These are phyloP conservation scores for Muscidifurax raptorellus DNA, from an alignment of 1,140 invertebrate species.

Conservation along the genomic window DNA sequence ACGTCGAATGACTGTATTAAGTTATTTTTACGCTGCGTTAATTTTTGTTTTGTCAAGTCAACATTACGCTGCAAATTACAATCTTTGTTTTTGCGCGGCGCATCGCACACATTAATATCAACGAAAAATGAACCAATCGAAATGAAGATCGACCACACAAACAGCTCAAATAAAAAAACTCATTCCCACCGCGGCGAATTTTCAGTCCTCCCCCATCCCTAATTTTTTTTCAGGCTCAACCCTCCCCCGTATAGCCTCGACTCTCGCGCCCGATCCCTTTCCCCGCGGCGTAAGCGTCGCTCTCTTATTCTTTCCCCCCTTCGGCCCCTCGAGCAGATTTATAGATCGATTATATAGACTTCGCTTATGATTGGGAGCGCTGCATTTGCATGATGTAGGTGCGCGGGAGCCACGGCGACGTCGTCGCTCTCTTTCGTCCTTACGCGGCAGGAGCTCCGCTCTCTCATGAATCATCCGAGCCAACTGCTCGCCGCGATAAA, in stretches of 20 bases:
- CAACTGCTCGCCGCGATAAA: conserved; percentile 74
- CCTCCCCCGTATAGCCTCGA: not conserved
- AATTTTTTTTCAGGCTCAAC: not conserved
- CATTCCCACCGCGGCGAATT: not conserved
- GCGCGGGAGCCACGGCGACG: conserved; percentile 35
- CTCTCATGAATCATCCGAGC: conserved; percentile 71
- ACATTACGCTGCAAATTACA: too few relatives aligned
- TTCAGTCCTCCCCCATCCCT: not conserved
- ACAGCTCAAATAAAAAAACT: too few relatives aligned
- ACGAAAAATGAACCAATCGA: too few relatives aligned
- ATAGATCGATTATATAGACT: conserved; percentile 77
- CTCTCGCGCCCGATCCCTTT: not conserved
- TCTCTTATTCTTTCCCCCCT: conserved; percentile 8
- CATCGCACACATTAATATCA: too few relatives aligned
- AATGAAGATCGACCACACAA: too few relatives aligned
- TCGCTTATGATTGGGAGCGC: conserved; percentile 72
- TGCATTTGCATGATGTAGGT: conserved; percentile 75
- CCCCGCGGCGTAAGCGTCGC: not conserved
- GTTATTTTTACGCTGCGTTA: too few relatives aligned
- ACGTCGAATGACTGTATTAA: too few relatives aligned
- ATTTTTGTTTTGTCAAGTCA: too few relatives aligned
- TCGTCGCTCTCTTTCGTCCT: conserved; percentile 41
- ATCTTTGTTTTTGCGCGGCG: too few relatives aligned
- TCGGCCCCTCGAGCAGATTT: conserved; percentile 70
- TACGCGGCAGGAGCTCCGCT: conserved; percentile 35